A percentile compares a stretch with the other conserved stretches of the same genome.
Conservation (phyloP, 2,113 vertebrate genomes). For the Zosterops hypoxanthus region DNA sequence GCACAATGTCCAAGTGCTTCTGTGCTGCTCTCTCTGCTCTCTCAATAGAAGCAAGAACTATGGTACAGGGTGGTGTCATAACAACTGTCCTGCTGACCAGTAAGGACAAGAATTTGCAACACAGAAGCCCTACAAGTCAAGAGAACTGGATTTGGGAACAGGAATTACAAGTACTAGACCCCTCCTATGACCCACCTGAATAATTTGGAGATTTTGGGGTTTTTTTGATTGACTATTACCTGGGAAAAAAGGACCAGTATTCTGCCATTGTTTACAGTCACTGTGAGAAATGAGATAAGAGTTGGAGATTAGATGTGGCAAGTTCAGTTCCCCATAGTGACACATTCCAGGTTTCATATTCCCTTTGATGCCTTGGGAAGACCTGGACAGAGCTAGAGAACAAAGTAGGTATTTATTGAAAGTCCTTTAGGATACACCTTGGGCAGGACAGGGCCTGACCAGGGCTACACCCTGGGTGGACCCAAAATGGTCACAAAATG, state of each 20-base stretch:
- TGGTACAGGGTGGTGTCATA: rapidly evolving
- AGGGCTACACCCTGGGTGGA: no score
- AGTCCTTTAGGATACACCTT: no score
- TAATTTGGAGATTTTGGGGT: background rate
- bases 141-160: background rate
- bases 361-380: no score
- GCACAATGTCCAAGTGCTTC: background rate
- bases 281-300: background rate
- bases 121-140: background rate
- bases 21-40: background rate
- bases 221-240: background rate
- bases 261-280: background rate
- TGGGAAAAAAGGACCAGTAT: background rate
- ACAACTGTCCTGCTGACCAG: background rate
- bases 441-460: no score
- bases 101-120: background rate
- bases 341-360: background rate
- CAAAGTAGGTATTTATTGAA: no score
- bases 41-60: background rate
- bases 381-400: no score
- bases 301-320: background rate
- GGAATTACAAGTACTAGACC: background rate
- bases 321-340: background rate
- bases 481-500: no score
- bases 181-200: background rate